Percentiles rank a stretch among this genome's conserved stretches.
Conservation (phyloP, 2,797 vertebrate species). For the Karalla daura region DNA sequence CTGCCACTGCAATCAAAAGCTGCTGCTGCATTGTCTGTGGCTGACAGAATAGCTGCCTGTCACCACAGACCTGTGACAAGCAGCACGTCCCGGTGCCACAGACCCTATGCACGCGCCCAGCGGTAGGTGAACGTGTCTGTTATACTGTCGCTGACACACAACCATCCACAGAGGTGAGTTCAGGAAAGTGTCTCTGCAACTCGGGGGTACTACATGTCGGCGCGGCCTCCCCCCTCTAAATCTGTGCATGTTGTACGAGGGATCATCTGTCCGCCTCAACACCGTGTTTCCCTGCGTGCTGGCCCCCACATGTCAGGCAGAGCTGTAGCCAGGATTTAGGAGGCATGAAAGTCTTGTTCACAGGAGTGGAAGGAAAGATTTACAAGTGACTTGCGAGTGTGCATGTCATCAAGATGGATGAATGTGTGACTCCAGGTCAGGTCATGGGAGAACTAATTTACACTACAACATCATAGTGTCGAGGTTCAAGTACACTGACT, state of each 20-base stretch:
- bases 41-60: conserved; percentile 50
- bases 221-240: not conserved
- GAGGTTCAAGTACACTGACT: not conserved
- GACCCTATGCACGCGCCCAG: not conserved
- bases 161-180: not conserved
- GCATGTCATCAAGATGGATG: not conserved
- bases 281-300: not conserved
- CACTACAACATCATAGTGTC: not conserved
- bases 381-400: not conserved
- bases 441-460: not conserved
- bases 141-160: not conserved
- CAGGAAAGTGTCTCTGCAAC: not conserved
- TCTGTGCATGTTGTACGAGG: not conserved
- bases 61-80: conserved; percentile 34
- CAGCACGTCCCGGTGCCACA: conserved; percentile 22
- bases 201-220: conserved; percentile 9
- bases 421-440: not conserved
- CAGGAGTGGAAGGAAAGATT: not conserved
- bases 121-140: conserved; percentile 27
- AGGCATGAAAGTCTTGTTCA: not conserved
- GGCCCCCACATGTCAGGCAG: not conserved
- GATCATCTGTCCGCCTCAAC: conserved; percentile 3
- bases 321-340: not conserved
- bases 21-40: conserved; percentile 45
- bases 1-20: conserved; percentile 49